Base-by-base conservation (phyloP, 2,113 vertebrate species). In the Motacilla tschutschensis region DNA sequence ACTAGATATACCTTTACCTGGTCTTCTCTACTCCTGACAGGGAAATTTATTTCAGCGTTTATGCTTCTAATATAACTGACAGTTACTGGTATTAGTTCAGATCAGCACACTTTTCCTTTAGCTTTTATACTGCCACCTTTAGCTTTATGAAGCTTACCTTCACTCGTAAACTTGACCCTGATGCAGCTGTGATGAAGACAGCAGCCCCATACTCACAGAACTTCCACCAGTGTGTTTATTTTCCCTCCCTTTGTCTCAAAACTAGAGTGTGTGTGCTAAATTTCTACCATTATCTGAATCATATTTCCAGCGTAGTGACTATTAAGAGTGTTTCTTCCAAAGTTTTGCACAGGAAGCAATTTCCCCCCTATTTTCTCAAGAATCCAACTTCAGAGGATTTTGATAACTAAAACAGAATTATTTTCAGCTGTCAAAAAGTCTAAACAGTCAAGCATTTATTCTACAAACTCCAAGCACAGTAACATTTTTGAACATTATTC, bases 261-360 rank as follows among this genome's bases (percentile, higher is more conserved):
- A 73, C 5, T 12, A 53, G 44, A 40, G 31, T 0, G 0, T 2
- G 0, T 14, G 16, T 17, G 17, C 14, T 40, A 71, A 53, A 28
- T 53, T 48, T 7, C 35, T 53, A 51, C 9, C 14, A 33, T 20
- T 72, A 66, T 59, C 46, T 29, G 17, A 69, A 33, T 29, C 28
- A 21, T 15, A 20, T 17, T 73, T 65, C 4, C 22, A 57, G n/a
- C 2, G 0, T 8, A 33, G n/a, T 0, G 0, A 36, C 24, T 55
- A 3, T 15, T 17, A 60, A 65, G 6, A 12, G 2, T 26, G 5
- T 10, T 69, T 73, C 48, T 65, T 36, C 55, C 4, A 14, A 54
- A 78, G 43, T n/a, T 71, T 41, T 66, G 14, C 14, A n/a, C n/a
- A 53, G 62, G 12, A 77, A 66, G 5, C 8, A 47, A 20, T 14